Base-by-base conservation (phyloP, 1,140 invertebrate genomes). In the Lordiphosa collinella region DNA sequence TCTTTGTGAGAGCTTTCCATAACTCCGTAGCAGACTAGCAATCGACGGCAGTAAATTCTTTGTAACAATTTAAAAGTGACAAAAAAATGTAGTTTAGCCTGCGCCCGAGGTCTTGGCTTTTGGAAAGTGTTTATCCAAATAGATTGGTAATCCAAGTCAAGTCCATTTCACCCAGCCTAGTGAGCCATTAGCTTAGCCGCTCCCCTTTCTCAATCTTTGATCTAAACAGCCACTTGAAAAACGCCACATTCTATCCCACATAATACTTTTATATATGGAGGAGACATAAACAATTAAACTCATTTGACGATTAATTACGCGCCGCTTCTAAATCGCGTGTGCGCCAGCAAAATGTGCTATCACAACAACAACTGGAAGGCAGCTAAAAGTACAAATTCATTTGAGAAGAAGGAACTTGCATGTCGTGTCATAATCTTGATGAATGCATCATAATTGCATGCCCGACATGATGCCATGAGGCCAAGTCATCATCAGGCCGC, bases 341-440 rank as follows among this genome's bases (percentile, higher is more conserved):
- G 51, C 40, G 32, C 55, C 71, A 62, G 68, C 76, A 75, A 75
- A 82, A 82, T 82, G 70, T 71, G 73, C 75, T 80, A 80, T 79
- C 75, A 82, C 58, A 79, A 79, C 75, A 68, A 44, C 57, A 67
- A 8, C 47, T 47, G 13, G 13, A 9, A 16, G 11, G 47, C 35
- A 11, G 46, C 46, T 32, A 14, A 29, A 35, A 68, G 65, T 68
- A 68, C 65, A 68, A 70, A 70, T 76, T 76, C 73, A 76, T 76
- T 76, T 76, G 67, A 50, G 73, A 63, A 61, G 40, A 41, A 43
- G 72, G 63, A 68, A 86, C 84, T 84, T 64, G 82, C 82, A 86
- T 86, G 82, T 86, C 82, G 82, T 82, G 76, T 76, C 82, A 86
- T 86, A 86, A 86, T 86, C 82, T 86, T 86, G 82, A 86, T 86